Evolutionary conservation across 2,113 vertebrate species (phyloP).

Genomic region (Megaceryle torquata): DNA sequence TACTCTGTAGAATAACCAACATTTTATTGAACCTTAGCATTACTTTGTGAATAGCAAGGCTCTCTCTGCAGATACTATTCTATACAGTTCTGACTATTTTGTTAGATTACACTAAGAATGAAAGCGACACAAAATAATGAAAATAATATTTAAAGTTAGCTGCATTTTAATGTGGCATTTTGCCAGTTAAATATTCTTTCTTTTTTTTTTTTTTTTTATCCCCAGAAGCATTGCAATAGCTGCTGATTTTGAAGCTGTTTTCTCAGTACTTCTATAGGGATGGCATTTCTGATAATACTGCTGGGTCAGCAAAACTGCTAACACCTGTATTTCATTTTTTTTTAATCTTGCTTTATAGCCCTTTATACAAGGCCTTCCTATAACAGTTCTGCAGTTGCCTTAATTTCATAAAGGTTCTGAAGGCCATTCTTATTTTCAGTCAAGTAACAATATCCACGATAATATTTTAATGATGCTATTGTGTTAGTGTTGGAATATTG

Average conservation of each 20-base stretch:
- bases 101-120: constrained; percentile 65
- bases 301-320: constrained; percentile 52
- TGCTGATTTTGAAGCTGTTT: constrained; percentile 54
- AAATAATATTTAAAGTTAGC: constrained; percentile 56
- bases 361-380: constrained; percentile 42
- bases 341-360: constrained; percentile 50
- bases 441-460: background rate
- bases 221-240: constrained; percentile 2
- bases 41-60: background rate
- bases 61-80: constrained; percentile 54
- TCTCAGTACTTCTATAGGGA: background rate
- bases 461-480: constrained; percentile 34
- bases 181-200: constrained; percentile 37
- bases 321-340: constrained; percentile 26
- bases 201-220: background rate
- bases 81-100: constrained; percentile 43
- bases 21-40: constrained; percentile 42
- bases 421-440: constrained; percentile 59
- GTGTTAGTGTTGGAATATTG: constrained; percentile 35
- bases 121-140: constrained; percentile 66
- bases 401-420: constrained; percentile 45
- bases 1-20: background rate
- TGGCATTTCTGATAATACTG: constrained; percentile 23
- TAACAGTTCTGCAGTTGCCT: background rate
- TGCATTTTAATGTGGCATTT: constrained; percentile 67